Conservation (phyloP, 2,888 invertebrate genomes). For the Meloe dianella region DNA sequence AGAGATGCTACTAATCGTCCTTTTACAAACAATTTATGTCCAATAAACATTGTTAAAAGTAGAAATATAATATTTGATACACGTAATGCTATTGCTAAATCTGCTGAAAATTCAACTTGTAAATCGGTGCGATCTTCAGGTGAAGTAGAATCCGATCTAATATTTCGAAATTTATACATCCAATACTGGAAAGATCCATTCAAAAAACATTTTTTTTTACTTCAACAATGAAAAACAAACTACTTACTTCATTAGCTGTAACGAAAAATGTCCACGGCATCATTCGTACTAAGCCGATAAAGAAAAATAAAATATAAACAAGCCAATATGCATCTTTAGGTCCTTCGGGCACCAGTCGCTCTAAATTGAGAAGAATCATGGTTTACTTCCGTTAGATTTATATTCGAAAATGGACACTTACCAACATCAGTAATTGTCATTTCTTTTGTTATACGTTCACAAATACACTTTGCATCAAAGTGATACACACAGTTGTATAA, state of each 20-base stretch:
- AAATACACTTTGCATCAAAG: no score
- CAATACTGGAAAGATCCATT: slow-evolving; percentile 25
- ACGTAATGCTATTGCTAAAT: slow-evolving; percentile 13
- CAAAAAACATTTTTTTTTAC: no score
- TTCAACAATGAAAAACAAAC: neutral
- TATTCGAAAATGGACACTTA: no score
- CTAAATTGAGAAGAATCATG: no score
- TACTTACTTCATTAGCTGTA: slow-evolving; percentile 17
- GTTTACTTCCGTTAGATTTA: no score
- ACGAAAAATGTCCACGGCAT: slow-evolving; percentile 17
- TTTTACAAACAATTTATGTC: slow-evolving; percentile 16
- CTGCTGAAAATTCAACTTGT: slow-evolving; percentile 23
- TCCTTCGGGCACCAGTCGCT: neutral
- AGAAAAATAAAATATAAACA: slow-evolving; percentile 15
- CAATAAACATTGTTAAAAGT: slow-evolving; percentile 18
- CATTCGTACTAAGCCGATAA: slow-evolving; percentile 13
- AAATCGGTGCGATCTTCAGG: slow-evolving; percentile 13
- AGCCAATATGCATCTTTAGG: slow-evolving; percentile 9
- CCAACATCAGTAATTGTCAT: neutral
- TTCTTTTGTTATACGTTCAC: neutral
- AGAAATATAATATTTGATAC: slow-evolving; percentile 16
- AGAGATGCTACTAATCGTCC: slow-evolving; percentile 9
- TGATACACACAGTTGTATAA: no score
- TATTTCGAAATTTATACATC: slow-evolving; percentile 28
- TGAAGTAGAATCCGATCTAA: neutral